These are phyloP conservation scores for Lytechinus pictus DNA, from an alignment of 35 echinoderm and acorn worm genomes.

Conservation along the genomic window DNA sequence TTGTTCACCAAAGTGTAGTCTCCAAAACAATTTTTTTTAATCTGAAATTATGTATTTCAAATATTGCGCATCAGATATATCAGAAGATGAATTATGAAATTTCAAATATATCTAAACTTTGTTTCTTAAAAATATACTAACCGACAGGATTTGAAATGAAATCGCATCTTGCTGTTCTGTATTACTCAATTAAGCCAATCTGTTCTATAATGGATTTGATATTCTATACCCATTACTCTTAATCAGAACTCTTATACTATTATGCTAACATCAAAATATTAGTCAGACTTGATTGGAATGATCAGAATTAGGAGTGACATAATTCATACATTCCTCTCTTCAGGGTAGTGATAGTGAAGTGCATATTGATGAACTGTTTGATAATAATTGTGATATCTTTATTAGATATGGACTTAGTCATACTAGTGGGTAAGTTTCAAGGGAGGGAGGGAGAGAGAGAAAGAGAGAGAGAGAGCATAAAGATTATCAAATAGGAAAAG, in stretches of 20 bases:
- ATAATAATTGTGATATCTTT: not conserved
- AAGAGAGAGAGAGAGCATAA: not conserved
- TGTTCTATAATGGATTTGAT: too few relatives aligned
- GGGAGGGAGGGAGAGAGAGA: not conserved
- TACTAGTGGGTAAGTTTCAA: not conserved
- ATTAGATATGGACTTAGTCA: slow-evolving; percentile 4
- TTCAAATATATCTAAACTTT: too few relatives aligned
- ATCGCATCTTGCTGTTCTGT: too few relatives aligned
- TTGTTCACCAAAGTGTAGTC: too few relatives aligned
- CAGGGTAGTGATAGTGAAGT: not conserved
- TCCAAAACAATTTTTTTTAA: too few relatives aligned
- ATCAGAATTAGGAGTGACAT: not conserved
- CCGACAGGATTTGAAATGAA: too few relatives aligned
- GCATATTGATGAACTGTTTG: not conserved
- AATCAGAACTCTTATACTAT: not conserved
- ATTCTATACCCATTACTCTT: not conserved
- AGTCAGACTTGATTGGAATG: not conserved
- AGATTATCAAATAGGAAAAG: too few relatives aligned
- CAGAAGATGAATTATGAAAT: too few relatives aligned
- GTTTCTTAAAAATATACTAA: too few relatives aligned
- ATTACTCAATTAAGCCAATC: too few relatives aligned
- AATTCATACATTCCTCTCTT: not conserved
- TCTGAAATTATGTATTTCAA: too few relatives aligned
- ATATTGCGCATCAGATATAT: too few relatives aligned
- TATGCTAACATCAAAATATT: not conserved